Conservation (phyloP, 2,113 vertebrate genomes). For the Hippocampus mohnikei region DNA sequence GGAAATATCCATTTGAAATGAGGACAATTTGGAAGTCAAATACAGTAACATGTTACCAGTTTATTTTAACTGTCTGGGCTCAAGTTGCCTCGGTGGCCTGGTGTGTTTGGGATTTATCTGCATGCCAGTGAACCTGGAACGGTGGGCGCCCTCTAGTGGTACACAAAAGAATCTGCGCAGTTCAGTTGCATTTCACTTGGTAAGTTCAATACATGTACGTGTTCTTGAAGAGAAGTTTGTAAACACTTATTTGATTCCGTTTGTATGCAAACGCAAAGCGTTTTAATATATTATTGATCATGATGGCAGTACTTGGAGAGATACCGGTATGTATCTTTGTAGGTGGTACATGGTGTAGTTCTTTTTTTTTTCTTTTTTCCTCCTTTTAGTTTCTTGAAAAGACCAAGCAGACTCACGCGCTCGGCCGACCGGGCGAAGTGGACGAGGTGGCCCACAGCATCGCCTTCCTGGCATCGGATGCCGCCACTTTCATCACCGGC, state of each 20-base stretch:
- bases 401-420: conserved; percentile 73
- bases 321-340: too few relatives aligned
- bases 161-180: neutral
- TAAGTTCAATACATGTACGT: neutral
- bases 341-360: too few relatives aligned
- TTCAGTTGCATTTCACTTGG: neutral
- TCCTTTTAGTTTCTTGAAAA: conserved; percentile 62
- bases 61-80: too few relatives aligned
- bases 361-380: neutral
- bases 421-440: conserved; percentile 75
- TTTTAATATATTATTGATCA: too few relatives aligned
- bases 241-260: neutral
- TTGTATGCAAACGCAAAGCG: neutral
- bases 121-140: too few relatives aligned
- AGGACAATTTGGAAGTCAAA: neutral
- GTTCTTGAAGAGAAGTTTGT: neutral
- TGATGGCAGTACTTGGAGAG: too few relatives aligned
- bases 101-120: too few relatives aligned
- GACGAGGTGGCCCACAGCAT: conserved; percentile 79
- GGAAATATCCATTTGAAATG: neutral
- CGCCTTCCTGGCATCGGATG: conserved; percentile 79
- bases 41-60: too few relatives aligned
- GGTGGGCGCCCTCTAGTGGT: neutral
- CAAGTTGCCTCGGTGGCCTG: too few relatives aligned
- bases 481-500: conserved; percentile 78